A percentile compares a stretch with the other conserved stretches of the same genome.
Conservation (phyloP, 1,140 invertebrate species). For the Nephila pilipes region DNA sequence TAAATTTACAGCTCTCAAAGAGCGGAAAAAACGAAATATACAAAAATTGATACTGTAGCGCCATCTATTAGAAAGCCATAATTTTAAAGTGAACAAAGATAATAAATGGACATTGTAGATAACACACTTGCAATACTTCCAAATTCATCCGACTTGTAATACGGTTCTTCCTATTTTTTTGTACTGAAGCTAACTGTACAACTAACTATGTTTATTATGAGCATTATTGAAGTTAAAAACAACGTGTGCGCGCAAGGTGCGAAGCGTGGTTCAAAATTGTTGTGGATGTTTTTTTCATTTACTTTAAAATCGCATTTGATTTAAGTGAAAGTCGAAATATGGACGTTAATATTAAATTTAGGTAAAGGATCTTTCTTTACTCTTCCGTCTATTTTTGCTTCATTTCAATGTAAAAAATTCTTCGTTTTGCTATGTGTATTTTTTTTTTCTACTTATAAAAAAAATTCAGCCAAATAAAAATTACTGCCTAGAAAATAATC, state of each 20-base stretch:
- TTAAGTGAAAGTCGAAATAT: background rate
- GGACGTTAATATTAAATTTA: constrained; percentile 53
- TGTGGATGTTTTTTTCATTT: background rate
- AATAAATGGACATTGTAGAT: background rate
- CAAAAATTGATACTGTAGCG: constrained; percentile 20
- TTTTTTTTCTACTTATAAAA: too few relatives aligned
- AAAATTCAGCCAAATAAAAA: too few relatives aligned
- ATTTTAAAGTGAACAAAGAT: background rate
- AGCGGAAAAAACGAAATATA: constrained; percentile 30
- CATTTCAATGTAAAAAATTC: too few relatives aligned
- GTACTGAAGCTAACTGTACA: background rate
- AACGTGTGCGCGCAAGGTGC: too few relatives aligned
- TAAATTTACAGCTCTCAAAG: background rate
- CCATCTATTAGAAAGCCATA: constrained; percentile 24
- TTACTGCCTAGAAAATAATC: too few relatives aligned
- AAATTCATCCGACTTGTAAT: background rate
- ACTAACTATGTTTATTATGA: background rate
- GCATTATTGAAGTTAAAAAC: too few relatives aligned
- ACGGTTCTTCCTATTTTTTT: background rate
- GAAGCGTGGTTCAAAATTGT: too few relatives aligned
- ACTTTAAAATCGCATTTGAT: background rate
- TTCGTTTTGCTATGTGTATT: too few relatives aligned
- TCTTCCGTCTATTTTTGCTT: too few relatives aligned
- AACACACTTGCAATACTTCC: background rate
- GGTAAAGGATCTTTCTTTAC: constrained; percentile 35